Evolutionary conservation across 2,797 vertebrate species (phyloP).

Genomic region (Trematomus bernacchii): DNA sequence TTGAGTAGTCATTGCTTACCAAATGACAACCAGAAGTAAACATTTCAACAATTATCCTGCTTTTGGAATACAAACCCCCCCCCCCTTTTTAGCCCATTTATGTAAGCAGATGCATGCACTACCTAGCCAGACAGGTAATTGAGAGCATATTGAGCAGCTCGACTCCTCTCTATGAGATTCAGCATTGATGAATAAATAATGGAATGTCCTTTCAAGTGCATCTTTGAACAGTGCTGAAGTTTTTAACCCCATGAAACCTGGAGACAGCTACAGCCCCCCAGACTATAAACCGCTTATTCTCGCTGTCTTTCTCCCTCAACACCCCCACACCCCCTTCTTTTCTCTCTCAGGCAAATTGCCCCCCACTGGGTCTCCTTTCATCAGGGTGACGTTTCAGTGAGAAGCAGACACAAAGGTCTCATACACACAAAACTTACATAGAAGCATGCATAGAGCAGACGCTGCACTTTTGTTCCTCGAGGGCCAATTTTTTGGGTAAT

Average conservation of each 20-base stretch:
- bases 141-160: constrained; percentile 63
- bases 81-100: not conserved
- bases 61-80: not conserved
- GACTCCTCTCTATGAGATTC: constrained; percentile 66
- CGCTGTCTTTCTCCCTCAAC: constrained; percentile 40
- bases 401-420: constrained; percentile 73
- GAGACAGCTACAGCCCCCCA: constrained; percentile 40
- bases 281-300: constrained; percentile 59
- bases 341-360: constrained; percentile 39
- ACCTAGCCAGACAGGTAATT: constrained; percentile 53
- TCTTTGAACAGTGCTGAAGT: constrained; percentile 73
- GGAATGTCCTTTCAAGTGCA: constrained; percentile 73
- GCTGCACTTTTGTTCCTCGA: constrained; percentile 44
- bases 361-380: constrained; percentile 73
- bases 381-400: constrained; percentile 63
- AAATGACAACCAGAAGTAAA: constrained; percentile 17
- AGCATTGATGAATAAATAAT: constrained; percentile 80
- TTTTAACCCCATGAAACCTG: constrained; percentile 74
- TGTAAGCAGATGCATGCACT: constrained; percentile 40
- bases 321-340: constrained; percentile 5
- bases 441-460: constrained; percentile 33
- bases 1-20: constrained; percentile 26
- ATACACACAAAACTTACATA: constrained; percentile 54
- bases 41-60: constrained; percentile 14
- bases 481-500: constrained; percentile 35